Evolutionary conservation across 2,888 invertebrate species (phyloP).

Genomic region (Busseola fusca): DNA sequence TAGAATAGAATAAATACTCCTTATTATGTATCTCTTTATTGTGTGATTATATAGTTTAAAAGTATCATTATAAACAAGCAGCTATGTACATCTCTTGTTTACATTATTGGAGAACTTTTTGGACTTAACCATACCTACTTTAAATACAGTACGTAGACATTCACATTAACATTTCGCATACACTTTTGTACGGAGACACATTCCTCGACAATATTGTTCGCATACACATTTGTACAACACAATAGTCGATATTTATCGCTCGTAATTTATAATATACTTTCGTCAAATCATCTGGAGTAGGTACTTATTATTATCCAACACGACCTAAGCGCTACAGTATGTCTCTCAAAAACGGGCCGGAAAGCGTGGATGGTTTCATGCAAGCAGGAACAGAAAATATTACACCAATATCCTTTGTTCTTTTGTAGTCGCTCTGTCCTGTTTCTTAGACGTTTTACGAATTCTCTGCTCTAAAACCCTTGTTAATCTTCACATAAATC

Average conservation of each 20-base stretch:
- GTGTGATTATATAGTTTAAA: background rate
- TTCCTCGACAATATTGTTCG: no score
- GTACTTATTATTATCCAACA: no score
- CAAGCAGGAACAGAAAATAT: conserved; percentile 44
- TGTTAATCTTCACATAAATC: conserved; percentile 60
- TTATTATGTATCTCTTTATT: no score
- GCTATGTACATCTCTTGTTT: background rate
- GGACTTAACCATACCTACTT: background rate
- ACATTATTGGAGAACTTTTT: background rate
- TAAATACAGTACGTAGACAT: no score
- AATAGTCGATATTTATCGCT: no score
- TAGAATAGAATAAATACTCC: no score
- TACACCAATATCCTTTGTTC: conserved; percentile 59
- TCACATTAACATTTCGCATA: no score
- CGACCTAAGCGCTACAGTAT: no score
- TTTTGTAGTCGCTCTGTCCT: conserved; percentile 51
- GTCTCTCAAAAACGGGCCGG: background rate
- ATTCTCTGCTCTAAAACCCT: conserved; percentile 56
- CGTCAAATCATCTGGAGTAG: no score
- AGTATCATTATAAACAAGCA: background rate
- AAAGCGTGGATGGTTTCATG: conserved; percentile 37
- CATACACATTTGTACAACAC: no score
- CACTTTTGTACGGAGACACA: no score
- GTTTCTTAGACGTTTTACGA: conserved; percentile 46
- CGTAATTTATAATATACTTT: no score